phyloP scores from a whole-genome alignment of 1,140 invertebrate genomes.

The Drosophila sp. region DNA sequence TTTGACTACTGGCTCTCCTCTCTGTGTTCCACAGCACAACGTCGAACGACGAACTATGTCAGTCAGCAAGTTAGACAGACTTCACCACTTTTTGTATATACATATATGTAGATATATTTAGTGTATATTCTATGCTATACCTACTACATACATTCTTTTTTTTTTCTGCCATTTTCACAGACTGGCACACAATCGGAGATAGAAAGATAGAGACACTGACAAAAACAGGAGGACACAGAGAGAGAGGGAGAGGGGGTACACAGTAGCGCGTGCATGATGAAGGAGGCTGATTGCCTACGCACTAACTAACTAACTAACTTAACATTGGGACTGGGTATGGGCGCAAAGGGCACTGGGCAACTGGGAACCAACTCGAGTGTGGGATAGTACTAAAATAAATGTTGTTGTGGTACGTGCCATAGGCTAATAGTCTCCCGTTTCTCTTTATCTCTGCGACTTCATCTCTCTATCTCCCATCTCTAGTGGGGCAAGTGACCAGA shows the following conservation, averaged over 20 bases:
- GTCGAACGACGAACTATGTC: slow-evolving; percentile 31
- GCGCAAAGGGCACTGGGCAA: slow-evolving; percentile 15
- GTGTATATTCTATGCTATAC: slow-evolving; percentile 10
- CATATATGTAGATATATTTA: slow-evolving; percentile 17
- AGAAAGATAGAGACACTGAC: not conserved
- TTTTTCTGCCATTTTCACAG: slow-evolving; percentile 62
- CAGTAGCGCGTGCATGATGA: slow-evolving; percentile 20
- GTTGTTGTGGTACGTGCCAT: slow-evolving; percentile 60
- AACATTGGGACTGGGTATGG: slow-evolving; percentile 13
- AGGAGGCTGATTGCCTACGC: slow-evolving; percentile 66
- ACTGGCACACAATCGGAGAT: slow-evolving; percentile 10
- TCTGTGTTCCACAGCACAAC: too few relatives aligned
- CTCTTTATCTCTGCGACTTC: not conserved
- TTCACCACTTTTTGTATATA: slow-evolving; percentile 41
- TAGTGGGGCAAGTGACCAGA: not conserved
- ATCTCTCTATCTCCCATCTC: not conserved
- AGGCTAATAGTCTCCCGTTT: slow-evolving; percentile 50
- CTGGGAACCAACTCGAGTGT: slow-evolving; percentile 37
- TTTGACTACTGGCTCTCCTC: slow-evolving; percentile 1
- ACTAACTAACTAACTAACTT: slow-evolving; percentile 27
- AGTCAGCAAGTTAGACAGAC: slow-evolving; percentile 56
- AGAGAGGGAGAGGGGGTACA: not conserved
- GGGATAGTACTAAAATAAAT: slow-evolving; percentile 33
- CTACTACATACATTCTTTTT: not conserved
- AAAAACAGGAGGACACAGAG: too few relatives aligned